Conservation (phyloP, 1,140 invertebrate genomes). For the Oryzaephilus surinamensis region DNA sequence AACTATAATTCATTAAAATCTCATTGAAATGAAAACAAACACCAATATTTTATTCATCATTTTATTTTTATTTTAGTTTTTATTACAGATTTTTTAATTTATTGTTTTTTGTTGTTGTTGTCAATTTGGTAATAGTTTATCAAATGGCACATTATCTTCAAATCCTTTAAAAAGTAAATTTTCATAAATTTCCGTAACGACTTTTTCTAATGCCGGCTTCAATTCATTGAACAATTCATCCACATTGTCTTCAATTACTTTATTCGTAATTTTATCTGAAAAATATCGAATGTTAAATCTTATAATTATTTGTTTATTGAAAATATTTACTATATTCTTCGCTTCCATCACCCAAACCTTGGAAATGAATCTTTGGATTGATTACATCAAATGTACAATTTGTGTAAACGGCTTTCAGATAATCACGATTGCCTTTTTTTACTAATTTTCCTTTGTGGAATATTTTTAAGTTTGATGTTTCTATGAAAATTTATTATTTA, state of each 20-base stretch:
- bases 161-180: slow-evolving; percentile 18
- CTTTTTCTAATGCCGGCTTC: slow-evolving; percentile 22
- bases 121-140: no score
- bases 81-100: no score
- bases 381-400: slow-evolving; percentile 18
- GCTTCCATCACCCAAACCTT: slow-evolving; percentile 20
- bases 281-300: slow-evolving; percentile 3
- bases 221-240: slow-evolving; percentile 22
- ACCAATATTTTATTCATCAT: no score
- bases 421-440: slow-evolving; percentile 2
- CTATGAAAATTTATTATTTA: no score
- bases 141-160: slow-evolving; percentile 19
- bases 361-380: slow-evolving; percentile 15
- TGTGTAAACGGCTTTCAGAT: slow-evolving; percentile 11
- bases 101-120: no score
- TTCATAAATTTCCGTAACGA: slow-evolving; percentile 19
- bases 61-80: no score
- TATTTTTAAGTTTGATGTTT: slow-evolving; percentile 3
- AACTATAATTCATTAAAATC: no score
- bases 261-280: slow-evolving; percentile 23
- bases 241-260: slow-evolving; percentile 23
- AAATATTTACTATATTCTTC: slow-evolving; percentile 18
- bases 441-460: slow-evolving; percentile 4
- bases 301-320: no score
- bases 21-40: no score